Base-by-base conservation (phyloP, 1,140 invertebrate species). In the Schlechtendalia chinensis region DNA sequence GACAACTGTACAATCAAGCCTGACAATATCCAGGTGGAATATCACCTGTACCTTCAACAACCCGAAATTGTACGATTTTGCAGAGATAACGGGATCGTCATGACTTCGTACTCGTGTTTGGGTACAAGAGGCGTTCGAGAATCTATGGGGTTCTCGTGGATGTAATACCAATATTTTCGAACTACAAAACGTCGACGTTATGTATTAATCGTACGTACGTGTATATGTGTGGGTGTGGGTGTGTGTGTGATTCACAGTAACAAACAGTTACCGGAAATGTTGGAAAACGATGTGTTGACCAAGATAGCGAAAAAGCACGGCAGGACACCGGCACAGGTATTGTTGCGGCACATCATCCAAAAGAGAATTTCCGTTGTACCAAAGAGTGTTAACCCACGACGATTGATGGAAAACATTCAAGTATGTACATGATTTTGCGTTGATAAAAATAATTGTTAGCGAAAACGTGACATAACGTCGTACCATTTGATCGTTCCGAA, bases 41-140 rank as follows among this genome's bases (percentile, higher is more conserved):
- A 91, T 81, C 94, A 97, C 85, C 91, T 92, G 0, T 95, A 95
- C 83, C 87, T 96, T 47, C 92, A 91, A 82, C 94, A 97, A 84
- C 87, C 88, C 2, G 89, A 91, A 81, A 85, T 97, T 22, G 87
- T 91, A 12, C 87, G 90, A 1, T 95, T 92, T 83, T 96, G 93
- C 83, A 86, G 88, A 24, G 83, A 87, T 16, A 88, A 90, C 53
- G 86, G 88, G 8, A 91, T 97, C 45, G 85, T 86, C 5, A 85
- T 97, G 0, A 93, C 90, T 1, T 93, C 91, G 10, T 97, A 93
- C 85, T 91, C 91, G 77, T 92, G 93, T 0, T 86, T 97, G 5
- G 95, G 92, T 14, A 90, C 91, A 17, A 90, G 91, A 1, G 86
- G 87, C 81, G 84, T 45, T 86, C 87, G 29, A 87, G 83, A 88